A percentile compares a stretch with the other conserved stretches of the same genome.
Conservation (phyloP, 2,113 vertebrate genomes). For the Myrmophylax atrothorax region DNA sequence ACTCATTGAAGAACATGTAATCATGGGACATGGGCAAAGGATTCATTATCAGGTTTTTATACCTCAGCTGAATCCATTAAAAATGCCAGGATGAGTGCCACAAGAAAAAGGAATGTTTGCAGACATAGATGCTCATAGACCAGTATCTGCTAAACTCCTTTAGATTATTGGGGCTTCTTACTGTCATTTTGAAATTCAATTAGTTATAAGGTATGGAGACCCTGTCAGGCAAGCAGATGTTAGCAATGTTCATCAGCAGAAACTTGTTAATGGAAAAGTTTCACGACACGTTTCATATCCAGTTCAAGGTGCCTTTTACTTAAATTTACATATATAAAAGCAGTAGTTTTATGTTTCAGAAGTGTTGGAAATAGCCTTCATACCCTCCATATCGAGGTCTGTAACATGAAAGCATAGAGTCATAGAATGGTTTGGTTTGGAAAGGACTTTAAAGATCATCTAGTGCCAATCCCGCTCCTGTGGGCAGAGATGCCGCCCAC, state of each 20-base stretch:
- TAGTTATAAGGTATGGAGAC: conserved; percentile 36
- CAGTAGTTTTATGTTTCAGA: neutral
- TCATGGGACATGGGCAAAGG: neutral
- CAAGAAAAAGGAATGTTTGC: neutral
- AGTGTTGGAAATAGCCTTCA: neutral
- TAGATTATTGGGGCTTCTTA: neutral
- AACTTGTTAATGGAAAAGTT: neutral
- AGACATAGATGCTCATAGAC: neutral
- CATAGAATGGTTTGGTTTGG: neutral
- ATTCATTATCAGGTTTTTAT: neutral
- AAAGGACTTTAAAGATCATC: neutral
- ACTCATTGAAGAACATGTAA: neutral
- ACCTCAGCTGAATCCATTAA: neutral
- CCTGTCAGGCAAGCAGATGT: conserved; percentile 58
- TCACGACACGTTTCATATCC: conserved; percentile 20
- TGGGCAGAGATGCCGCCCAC: neutral
- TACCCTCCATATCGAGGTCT: neutral
- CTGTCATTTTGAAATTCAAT: conserved; percentile 37
- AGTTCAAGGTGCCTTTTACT: neutral
- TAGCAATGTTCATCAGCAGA: neutral
- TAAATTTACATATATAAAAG: neutral
- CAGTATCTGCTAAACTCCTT: neutral
- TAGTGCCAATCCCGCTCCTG: neutral
- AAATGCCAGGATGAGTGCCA: neutral
- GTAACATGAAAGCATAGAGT: neutral